Evolutionary conservation across 2,888 invertebrate species (phyloP).

Genomic region (Steromphala cineraria): DNA sequence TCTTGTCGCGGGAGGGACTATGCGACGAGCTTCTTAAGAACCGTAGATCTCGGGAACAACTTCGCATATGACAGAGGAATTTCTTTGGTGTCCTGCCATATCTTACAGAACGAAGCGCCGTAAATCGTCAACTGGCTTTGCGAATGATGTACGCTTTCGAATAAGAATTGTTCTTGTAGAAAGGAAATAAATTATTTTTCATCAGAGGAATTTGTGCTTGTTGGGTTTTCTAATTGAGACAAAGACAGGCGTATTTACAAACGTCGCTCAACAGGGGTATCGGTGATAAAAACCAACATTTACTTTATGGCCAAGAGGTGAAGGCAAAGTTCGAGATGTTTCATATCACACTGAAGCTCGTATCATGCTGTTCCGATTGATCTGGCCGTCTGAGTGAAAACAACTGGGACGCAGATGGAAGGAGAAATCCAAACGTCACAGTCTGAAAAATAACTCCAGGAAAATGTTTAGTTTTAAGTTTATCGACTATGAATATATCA

Average conservation of each 20-base stretch:
- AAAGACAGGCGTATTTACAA: neutral
- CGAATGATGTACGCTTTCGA: neutral
- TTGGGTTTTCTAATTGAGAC: conserved; percentile 10
- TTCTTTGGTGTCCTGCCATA: conserved; percentile 11
- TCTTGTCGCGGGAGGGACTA: neutral
- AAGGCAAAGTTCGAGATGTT: neutral
- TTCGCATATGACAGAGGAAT: neutral
- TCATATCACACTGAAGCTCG: no score
- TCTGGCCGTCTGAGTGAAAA: no score
- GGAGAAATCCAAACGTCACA: no score
- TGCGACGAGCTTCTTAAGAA: neutral
- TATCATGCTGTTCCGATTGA: neutral
- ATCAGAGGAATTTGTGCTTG: neutral
- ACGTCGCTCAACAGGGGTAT: conserved; percentile 7
- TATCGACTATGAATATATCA: no score
- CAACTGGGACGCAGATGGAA: no score
- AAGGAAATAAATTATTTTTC: neutral
- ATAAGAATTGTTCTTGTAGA: neutral
- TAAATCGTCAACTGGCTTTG: neutral
- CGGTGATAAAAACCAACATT: neutral
- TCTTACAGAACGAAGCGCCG: neutral
- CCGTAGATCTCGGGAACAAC: neutral
- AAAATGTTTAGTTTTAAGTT: no score
- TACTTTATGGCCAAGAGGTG: neutral
- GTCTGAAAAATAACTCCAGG: no score